Evolutionary conservation across 2,888 invertebrate genomes (phyloP), one percentile per base, ranked within the genome.

Genomic region (Lithophane semibrunnea): DNA sequence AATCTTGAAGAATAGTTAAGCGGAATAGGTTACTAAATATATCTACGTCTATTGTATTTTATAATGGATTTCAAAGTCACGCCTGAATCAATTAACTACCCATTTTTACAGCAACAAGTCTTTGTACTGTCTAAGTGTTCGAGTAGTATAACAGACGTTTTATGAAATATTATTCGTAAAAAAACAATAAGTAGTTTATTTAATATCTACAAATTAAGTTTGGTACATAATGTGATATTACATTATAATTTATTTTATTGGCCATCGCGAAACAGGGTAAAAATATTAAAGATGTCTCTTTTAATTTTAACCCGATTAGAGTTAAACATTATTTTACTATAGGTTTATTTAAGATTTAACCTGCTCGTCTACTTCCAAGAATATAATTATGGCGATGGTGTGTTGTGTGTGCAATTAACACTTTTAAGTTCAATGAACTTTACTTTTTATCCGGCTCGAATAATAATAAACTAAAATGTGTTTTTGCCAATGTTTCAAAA

Each of bases 241-340:
- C 37, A 37, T 37, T n/a, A n/a, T n/a, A 47, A 49, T 60, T 42
- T 12, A 60, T 24, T 77, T 49, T 21, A 58, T 4, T 61, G 16
- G 52, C 24, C 9, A 79, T 54, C 12, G 24, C 54, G 16, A 70
- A 47, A 79, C 61, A 24, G 47, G 37, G 13, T 54, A 4, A 24
- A 18, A 54, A 24, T 67, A 61, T 67, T n/a, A 44, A 69, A 54
- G 1, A 52, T 1, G 3, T 64, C 18, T 37, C 10, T 64, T 24
- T 44, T 52, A n/a, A 42, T 56, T 71, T 42, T 10, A 54, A 24
- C 10, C 13, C 0, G 0, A 1, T 10, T 58, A 79, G 18, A 65
- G 64, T 80, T 65, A 16, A 80, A 60, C 52, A 54, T 65, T 54
- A 37, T 52, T 37, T 54, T 7, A 24, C 8, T 37, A 37, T 37